Base-by-base conservation (phyloP, 2,888 invertebrate genomes). In the Heteromurus nitidus region DNA sequence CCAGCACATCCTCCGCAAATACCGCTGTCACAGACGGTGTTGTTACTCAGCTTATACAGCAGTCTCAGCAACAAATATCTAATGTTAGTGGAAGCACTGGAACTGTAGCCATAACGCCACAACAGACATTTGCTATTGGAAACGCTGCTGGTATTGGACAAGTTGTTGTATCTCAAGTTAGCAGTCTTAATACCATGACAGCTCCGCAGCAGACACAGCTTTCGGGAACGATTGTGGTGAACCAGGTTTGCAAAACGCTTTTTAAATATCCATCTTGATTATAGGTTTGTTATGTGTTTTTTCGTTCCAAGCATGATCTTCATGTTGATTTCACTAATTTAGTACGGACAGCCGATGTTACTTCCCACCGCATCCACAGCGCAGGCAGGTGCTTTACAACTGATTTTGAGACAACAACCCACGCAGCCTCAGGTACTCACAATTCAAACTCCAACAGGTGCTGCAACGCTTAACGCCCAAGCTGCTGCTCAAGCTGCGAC, bases 281-380 rank as follows among this genome's bases (percentile, higher is more conserved):
- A 36, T 64, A 20, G 30, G 13, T 36, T 64, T n/a, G 36, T 13
- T 36, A 36, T 30, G 1, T 3, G 22, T 64, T 58, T 26, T 58
- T n/a, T 50, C n/a, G 16, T 20, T 50, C 9, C 5, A 18, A 20
- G 18, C n/a, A 11, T 7, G 3, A 13, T 5, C n/a, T 5, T 36
- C 36, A 36, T 13, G 36, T 13, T 36, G 36, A 28, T 60, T 73
- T 16, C 65, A 50, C 80, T 74, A 74, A 30, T 75, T 42, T 76
- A 87, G 86, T 86, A 86, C 69, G 87, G 87, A 22, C 87, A 87
- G 67, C 86, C 85, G 47, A 82, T 86, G 81, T 53, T 87, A 28
- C 75, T 87, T 26, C 87, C 87, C 55, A 77, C 87, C 13, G 87
- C 84, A 50, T 84, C 85, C n/a, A 83, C 83, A 50, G 81, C 72